Percentiles rank a stretch among this genome's conserved stretches.
Conservation (phyloP, 2,797 vertebrate genomes). For the Epinephelus awoara region DNA sequence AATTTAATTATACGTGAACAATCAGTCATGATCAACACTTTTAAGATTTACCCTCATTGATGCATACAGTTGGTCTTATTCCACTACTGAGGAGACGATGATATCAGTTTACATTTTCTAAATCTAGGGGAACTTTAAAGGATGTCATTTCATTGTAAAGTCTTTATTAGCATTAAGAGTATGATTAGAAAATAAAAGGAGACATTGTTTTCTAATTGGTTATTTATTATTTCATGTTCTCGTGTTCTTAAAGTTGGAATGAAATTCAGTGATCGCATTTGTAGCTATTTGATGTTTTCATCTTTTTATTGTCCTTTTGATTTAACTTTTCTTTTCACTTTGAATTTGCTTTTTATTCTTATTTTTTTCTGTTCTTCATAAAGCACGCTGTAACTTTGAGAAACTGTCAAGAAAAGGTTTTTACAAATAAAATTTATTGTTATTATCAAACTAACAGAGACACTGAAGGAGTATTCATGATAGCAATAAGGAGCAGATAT, state of each 20-base stretch:
- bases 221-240: background rate
- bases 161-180: background rate
- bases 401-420: background rate
- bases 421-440: background rate
- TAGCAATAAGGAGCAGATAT: background rate
- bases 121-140: background rate
- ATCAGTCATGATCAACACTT: background rate
- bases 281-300: background rate
- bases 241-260: background rate
- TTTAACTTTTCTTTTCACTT: background rate
- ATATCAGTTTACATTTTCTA: background rate
- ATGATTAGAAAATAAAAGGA: background rate
- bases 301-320: background rate
- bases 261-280: too few relatives aligned
- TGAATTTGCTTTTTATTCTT: background rate
- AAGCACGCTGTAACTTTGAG: background rate
- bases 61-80: background rate
- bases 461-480: background rate
- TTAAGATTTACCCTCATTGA: background rate
- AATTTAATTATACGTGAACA: conserved; percentile 1
- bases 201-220: background rate
- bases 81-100: background rate
- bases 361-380: background rate
- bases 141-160: background rate
- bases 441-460: background rate